Conservation (phyloP, 2,113 vertebrate genomes). For the Malurus cyaneus region DNA sequence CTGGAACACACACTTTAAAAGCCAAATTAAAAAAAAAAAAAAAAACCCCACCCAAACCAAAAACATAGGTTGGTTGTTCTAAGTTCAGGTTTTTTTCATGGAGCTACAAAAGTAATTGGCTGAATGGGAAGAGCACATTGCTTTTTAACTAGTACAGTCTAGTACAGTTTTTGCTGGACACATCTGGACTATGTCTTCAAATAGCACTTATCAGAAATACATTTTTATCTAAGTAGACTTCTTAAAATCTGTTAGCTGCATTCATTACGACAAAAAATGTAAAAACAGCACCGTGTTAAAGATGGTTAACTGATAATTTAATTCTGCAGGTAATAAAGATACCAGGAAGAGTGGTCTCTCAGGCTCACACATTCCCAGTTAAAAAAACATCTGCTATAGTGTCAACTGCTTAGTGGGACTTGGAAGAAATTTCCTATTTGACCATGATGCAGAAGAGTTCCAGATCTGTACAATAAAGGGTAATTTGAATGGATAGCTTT, state of each 20-base stretch:
- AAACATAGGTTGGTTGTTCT: too few relatives aligned
- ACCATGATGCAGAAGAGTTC: background rate
- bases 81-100: too few relatives aligned
- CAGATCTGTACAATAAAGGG: background rate
- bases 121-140: background rate
- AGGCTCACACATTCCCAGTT: background rate
- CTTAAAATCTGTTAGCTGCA: background rate
- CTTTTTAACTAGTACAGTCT: background rate
- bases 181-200: background rate
- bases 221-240: background rate
- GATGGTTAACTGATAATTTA: background rate
- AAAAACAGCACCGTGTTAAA: background rate
- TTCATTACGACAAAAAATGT: background rate
- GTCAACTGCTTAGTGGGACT: background rate
- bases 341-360: background rate
- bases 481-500: background rate
- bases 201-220: background rate
- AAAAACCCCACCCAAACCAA: too few relatives aligned
- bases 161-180: background rate
- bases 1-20: background rate
- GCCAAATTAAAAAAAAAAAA: background rate
- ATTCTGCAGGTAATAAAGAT: background rate
- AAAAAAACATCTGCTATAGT: background rate
- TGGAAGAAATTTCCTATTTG: background rate
- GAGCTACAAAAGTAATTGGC: accelerated